Percentiles rank a stretch among this genome's conserved stretches.
phyloP scores from a whole-genome alignment of 2,888 invertebrate species.

The Leuctra nigra region DNA sequence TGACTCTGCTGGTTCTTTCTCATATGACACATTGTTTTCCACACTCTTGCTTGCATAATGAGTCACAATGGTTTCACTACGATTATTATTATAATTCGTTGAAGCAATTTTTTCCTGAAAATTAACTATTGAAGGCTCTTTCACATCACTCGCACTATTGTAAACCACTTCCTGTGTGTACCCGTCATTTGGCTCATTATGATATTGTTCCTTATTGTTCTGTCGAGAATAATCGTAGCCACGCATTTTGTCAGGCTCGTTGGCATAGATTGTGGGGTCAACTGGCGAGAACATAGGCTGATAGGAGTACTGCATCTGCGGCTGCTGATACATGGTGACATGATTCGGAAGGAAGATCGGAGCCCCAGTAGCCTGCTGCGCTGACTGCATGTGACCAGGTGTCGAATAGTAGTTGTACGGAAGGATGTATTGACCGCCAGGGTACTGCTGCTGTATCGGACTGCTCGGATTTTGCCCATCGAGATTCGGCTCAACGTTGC shows the following conservation, averaged over 20 bases:
- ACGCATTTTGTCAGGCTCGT: not conserved
- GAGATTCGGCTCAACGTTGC: not conserved
- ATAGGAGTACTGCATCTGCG: slow-evolving; percentile 39
- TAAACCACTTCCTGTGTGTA: not conserved
- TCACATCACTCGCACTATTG: not conserved
- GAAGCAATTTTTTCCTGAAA: not conserved
- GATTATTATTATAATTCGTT: not conserved
- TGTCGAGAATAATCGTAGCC: not conserved
- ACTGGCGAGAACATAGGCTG: slow-evolving; percentile 38
- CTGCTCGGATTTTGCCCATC: not conserved
- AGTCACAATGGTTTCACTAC: not conserved
- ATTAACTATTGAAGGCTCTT: too few relatives aligned
- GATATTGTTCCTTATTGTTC: not conserved
- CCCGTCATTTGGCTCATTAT: not conserved
- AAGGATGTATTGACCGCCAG: not conserved
- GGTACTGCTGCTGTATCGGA: not conserved
- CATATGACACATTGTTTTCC: not conserved
- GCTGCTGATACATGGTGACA: slow-evolving; percentile 40
- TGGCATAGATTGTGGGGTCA: slow-evolving; percentile 39
- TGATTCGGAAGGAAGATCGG: slow-evolving; percentile 42
- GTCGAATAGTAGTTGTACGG: not conserved
- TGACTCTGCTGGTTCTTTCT: too few relatives aligned
- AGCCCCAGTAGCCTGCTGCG: slow-evolving; percentile 49
- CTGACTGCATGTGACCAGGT: slow-evolving; percentile 31
- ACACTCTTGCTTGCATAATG: too few relatives aligned